Evolutionary conservation across 2,797 vertebrate species (phyloP), one percentile per base, ranked within the genome.

Genomic region (Bradypus variegatus): DNA sequence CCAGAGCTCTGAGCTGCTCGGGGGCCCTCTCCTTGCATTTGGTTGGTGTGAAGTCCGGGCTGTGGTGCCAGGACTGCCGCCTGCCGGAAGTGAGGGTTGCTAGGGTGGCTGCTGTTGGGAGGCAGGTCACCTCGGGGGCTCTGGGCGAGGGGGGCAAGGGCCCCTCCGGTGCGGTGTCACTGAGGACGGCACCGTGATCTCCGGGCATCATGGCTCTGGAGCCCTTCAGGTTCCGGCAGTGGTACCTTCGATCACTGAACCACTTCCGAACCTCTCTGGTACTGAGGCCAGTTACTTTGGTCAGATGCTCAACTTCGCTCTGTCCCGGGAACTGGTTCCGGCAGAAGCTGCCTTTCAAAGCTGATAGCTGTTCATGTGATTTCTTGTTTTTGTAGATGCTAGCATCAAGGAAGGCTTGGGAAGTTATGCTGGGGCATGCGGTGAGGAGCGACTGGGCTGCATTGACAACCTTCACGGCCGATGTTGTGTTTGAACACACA

Each of bases 201-300:
- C 98, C 97, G 1, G 97, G 95, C 92, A 97, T 93, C 72, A 95
- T 25, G 0, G 94, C 82, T 48, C 97, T 95, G 91, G 97, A 93
- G 0, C 97, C 97, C 92, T 97, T 96, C 85, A 98, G 91, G 31
- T 99, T 99, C 93, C 99, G 93, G 93, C 98, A 99, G 96, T 99
- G 99, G 97, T 99, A 99, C 58, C 99, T 97, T 45, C 98, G 98
- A 92, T 99, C 99, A 0, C 99, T 99, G 97, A 99, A 99, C 99
- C 99, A 99, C 94, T 99, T 99, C 45, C 99, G 98, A 29, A 99
- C 98, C 94, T 99, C 99, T 80, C 99, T 98, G 41, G 98, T 98
- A 0, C 98, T 98, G 73, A 99, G 98, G 41, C 99, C 98, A 0
- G 99, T 99, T 91, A 99, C 97, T 93, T 98, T 96, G n/a, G 98